Evolutionary conservation across 1,140 invertebrate species (phyloP), one percentile per base, ranked within the genome.

Genomic region (Oedothorax gibbosus): DNA sequence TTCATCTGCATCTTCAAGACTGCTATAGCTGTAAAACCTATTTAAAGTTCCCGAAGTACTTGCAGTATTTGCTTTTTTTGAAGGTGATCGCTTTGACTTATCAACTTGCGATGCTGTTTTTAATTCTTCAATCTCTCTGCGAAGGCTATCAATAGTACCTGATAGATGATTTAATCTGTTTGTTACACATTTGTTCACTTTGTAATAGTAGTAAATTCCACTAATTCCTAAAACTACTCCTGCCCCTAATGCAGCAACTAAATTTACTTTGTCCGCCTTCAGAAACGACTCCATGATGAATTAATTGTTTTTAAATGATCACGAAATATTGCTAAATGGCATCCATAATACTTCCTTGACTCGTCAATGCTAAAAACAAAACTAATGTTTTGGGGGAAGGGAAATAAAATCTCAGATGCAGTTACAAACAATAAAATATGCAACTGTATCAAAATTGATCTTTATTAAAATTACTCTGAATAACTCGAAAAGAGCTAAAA

Each of bases 161-260:
- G 85, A 68, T 65, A 87, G 57, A 60, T 87, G 73, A 77, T 73
- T 69, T 62, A 87, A 75, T 85, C 87, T 86, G 62, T 75, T 68
- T 75, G 71, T 85, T 12, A 87, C 73, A 72, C 64, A 83, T 81
- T 75, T 69, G 51, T 87, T 87, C 20, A 60, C 64, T 82, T 85
- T 87, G 65, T 86, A 87, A 81, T 87, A 87, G 62, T 87, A 51
- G 79, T 87, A 87, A 53, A 87, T 86, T 75, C 87, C 87, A 76
- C 87, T 87, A 56, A 87, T 86, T 75, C 87, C 87, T 50, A 87
- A 83, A 53, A 87, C 87, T 69, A 87, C 87, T 35, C 87, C 87
- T 54, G 87, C 87, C 10, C 87, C 87, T 77, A 87, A 77, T 12
- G 87, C 87, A 71, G 87, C 87, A 54, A 87, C 64, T 14, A 87